Base-by-base conservation (phyloP, 2,797 vertebrate species). In the Synanceia verrucosa region DNA sequence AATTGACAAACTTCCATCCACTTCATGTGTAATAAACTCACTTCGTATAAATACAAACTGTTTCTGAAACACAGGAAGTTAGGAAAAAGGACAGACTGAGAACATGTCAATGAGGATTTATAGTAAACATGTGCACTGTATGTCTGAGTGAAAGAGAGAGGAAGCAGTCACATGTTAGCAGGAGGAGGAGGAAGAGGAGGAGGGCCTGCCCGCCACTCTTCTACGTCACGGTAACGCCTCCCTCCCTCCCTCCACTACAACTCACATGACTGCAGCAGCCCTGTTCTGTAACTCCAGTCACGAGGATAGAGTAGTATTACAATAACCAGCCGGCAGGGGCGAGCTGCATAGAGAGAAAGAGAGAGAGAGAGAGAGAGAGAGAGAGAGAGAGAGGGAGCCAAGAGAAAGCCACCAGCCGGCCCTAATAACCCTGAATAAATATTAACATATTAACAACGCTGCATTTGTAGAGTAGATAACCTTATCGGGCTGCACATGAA, bases 221-320 rank as follows among this genome's bases (percentile, higher is more conserved):
- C 72, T 51, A 88, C 87, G 85, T 91, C 89, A 90, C 1, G 2
- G 57, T 37, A 73, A 87, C 87, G 90, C 88, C 39, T 26, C 33
- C 19, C 65, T 37, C 69, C 76, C 81, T 73, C 79, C 74, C 85
- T 84, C 75, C 92, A 90, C 93, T 95, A 94, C 89, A 86, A 90
- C 91, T 93, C 94, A 96, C 96, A 96, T 97, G 96, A 97, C 96
- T 93, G 95, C 92, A 94, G 94, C 88, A 91, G 81, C 84, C 59
- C 79, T 81, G 88, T 90, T 92, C 91, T 89, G 83, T 91, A 93
- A 92, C 92, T 90, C 89, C 79, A 83, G 94, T 94, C 94, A 94
- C 93, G 94, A 94, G 94, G 89, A 94, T 66, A 82, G 93, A 93
- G 94, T 94, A 95, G 90, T 92, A 89, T 93, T 94, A 93, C 90